Evolutionary conservation across 2,888 invertebrate genomes (phyloP), one percentile per base, ranked within the genome.

Genomic region (Cryptophagus acutangulus): DNA sequence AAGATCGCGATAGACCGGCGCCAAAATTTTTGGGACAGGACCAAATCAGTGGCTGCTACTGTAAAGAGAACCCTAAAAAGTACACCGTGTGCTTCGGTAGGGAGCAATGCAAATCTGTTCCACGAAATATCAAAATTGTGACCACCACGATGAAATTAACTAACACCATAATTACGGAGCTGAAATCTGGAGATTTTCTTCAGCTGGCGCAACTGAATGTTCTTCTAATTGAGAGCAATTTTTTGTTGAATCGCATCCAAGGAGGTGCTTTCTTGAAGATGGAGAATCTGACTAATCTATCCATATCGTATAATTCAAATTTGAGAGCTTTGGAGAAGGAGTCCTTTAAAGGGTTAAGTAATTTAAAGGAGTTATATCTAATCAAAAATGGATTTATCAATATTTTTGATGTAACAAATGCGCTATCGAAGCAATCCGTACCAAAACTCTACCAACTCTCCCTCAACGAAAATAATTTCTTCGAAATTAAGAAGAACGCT

Each of bases 171-270:
- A 74, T 78, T 9, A 59, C 56, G 2, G 57, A 63, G 44, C 66
- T 78, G 5, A 47, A 48, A 2, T 63, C 60, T 41, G 73, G 71
- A n/a, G 74, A 74, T 52, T 59, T 77, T 2, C 40, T 43, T 58
- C 69, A 52, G 45, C 54, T 72, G 5, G 58, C 56, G 17, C 66
- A 72, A 38, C 50, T 78, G 26, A 65, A 65, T 52, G 59, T 62
- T 2, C 55, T 79, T 8, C 70, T 73, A 47, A 71, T 79, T 40
- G 78, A 78, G 58, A 74, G 74, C 0, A 79, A 79, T 50, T 71
- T 71, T 46, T 65, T 71, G 36, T 61, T 79, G n/a, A 65, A 51
- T 9, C 59, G 63, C 36, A 68, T 80, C 15, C 67, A 74, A 49
- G 69, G 73, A 0, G 74, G 75, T 4, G 54, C 67, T 1, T 79